phyloP scores from a whole-genome alignment of 2,797 vertebrate species.

The Melanotaenia boesemani region DNA sequence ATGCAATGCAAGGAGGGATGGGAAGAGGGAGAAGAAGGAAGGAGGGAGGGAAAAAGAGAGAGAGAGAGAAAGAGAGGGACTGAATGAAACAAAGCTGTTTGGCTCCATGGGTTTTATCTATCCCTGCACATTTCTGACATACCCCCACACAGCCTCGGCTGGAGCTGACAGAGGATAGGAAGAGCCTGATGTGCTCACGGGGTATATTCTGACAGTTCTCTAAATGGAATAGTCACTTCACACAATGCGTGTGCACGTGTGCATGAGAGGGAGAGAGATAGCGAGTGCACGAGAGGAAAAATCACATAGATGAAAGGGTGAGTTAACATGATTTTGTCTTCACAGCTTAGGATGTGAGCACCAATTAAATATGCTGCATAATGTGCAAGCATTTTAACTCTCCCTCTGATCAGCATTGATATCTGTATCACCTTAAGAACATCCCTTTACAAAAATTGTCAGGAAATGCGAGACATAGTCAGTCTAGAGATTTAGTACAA shows the following conservation, averaged over 20 bases:
- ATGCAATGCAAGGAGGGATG: constrained; percentile 67
- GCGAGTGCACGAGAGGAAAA: constrained; percentile 36
- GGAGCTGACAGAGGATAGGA: constrained; percentile 81
- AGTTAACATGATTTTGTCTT: constrained; percentile 78
- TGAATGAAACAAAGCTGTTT: constrained; percentile 86
- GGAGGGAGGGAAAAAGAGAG: constrained; percentile 24
- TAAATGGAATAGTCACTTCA: constrained; percentile 81
- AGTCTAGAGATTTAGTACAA: background rate
- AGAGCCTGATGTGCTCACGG: constrained; percentile 80
- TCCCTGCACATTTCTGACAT: constrained; percentile 83
- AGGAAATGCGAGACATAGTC: constrained; percentile 10
- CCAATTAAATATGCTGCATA: constrained; percentile 68
- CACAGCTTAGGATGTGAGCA: constrained; percentile 59
- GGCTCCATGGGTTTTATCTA: constrained; percentile 82
- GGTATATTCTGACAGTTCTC: constrained; percentile 83
- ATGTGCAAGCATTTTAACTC: constrained; percentile 65
- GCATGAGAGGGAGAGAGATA: constrained; percentile 53
- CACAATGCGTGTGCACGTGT: constrained; percentile 70
- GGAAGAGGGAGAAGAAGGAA: constrained; percentile 49
- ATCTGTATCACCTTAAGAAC: constrained; percentile 57
- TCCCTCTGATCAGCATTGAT: constrained; percentile 59
- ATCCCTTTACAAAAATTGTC: background rate
- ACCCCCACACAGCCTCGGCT: constrained; percentile 79
- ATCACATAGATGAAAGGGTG: constrained; percentile 70
- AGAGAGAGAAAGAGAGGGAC: constrained; percentile 61